Evolutionary conservation across 2,888 invertebrate genomes (phyloP).

Genomic region (Merodon equestris): DNA sequence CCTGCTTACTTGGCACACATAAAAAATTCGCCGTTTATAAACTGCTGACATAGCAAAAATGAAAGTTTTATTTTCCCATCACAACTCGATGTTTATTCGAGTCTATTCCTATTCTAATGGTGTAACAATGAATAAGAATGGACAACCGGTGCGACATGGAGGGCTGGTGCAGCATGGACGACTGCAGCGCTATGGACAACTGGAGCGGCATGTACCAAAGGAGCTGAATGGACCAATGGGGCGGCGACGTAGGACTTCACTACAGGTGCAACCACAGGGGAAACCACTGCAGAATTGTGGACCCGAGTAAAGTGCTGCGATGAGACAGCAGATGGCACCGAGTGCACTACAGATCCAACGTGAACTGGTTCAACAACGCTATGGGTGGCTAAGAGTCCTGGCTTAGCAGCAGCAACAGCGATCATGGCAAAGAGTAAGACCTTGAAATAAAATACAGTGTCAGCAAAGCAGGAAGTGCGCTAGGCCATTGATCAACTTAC

Average conservation of each 20-base stretch:
- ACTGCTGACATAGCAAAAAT: neutral
- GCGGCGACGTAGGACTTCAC: conserved; percentile 70
- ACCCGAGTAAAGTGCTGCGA: conserved; percentile 43
- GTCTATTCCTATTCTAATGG: conserved; percentile 1
- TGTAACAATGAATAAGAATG: conserved; percentile 64
- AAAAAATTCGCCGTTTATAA: too few relatives aligned
- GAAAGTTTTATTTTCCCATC: conserved; percentile 3
- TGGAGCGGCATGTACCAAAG: conserved; percentile 52
- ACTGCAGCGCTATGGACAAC: conserved; percentile 69
- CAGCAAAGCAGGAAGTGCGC: neutral
- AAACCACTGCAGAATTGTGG: conserved; percentile 50
- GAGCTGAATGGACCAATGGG: conserved; percentile 68
- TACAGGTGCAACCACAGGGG: conserved; percentile 66
- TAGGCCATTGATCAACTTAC: conserved; percentile 71
- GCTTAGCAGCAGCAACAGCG: conserved; percentile 73
- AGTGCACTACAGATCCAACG: conserved; percentile 74
- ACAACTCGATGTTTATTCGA: conserved; percentile 26
- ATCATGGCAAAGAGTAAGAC: conserved; percentile 73
- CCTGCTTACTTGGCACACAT: too few relatives aligned
- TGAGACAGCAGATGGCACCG: conserved; percentile 55
- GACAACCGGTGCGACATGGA: conserved; percentile 45
- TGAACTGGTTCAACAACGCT: conserved; percentile 74
- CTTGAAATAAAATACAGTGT: conserved; percentile 2
- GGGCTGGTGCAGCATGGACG: conserved; percentile 65
- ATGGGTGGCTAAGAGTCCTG: conserved; percentile 72